phyloP scores from a whole-genome alignment of 1,140 invertebrate genomes.

The Orussus abietinus region DNA sequence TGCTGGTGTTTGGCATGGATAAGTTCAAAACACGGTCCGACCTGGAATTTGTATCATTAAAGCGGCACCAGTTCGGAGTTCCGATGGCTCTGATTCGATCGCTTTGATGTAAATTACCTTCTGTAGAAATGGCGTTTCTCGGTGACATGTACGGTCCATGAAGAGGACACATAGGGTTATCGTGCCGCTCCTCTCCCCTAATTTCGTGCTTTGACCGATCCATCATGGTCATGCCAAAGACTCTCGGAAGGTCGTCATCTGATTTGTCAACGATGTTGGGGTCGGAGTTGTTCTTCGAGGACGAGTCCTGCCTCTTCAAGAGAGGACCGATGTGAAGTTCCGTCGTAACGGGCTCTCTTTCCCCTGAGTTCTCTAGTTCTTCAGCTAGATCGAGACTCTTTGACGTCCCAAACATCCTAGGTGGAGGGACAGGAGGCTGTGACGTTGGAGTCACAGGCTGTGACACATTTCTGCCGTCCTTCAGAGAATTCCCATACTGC shows the following conservation, averaged over 20 bases:
- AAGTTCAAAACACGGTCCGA: conserved; percentile 8
- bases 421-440: conserved; percentile 40
- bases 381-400: conserved; percentile 34
- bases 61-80: conserved; percentile 16
- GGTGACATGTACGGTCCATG: conserved; percentile 14
- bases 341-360: conserved; percentile 36
- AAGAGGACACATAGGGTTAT: no score
- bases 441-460: conserved; percentile 12
- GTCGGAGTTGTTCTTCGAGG: conserved; percentile 27
- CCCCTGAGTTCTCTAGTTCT: conserved; percentile 24
- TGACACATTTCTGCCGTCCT: conserved; percentile 25
- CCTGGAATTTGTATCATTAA: background rate
- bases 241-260: no score
- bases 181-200: no score
- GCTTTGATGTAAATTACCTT: background rate
- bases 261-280: conserved; percentile 30
- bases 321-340: conserved; percentile 45
- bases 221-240: no score
- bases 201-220: no score
- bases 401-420: conserved; percentile 36
- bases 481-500: conserved; percentile 25
- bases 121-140: background rate
- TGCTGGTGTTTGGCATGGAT: conserved; percentile 17
- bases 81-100: no score
- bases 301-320: conserved; percentile 29